These are phyloP conservation scores for Mola mola DNA, from an alignment of 2,113 vertebrate species.

Conservation along the genomic window DNA sequence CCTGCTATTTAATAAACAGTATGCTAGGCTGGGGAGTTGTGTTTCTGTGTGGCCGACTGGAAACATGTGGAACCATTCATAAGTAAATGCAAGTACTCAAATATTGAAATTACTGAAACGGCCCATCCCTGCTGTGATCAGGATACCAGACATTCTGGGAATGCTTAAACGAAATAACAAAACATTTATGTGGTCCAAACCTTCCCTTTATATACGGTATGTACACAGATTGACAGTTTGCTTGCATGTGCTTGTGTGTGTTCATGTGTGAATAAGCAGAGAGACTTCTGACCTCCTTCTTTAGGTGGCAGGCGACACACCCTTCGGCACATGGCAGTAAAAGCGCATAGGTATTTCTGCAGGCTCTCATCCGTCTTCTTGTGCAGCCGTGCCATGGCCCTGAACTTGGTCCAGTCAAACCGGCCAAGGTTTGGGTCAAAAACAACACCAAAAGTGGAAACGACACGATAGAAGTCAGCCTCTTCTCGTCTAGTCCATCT, in stretches of 20 bases:
- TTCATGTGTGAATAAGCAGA: neutral
- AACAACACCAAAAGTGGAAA: slow-evolving; percentile 97
- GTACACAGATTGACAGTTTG: neutral
- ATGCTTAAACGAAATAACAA: neutral
- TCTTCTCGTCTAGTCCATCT: slow-evolving; percentile 99
- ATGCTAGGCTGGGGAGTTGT: too few relatives aligned
- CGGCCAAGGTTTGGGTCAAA: slow-evolving; percentile 92
- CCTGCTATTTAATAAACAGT: too few relatives aligned
- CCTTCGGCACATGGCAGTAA: slow-evolving; percentile 95
- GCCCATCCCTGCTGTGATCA: too few relatives aligned
- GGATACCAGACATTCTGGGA: too few relatives aligned
- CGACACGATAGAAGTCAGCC: slow-evolving; percentile 97
- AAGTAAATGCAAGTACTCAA: too few relatives aligned
- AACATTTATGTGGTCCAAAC: neutral
- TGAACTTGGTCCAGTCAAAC: slow-evolving; percentile 98
- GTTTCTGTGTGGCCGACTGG: too few relatives aligned
- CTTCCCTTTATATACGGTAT: neutral
- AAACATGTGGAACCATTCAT: too few relatives aligned
- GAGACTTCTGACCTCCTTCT: slow-evolving; percentile 85
- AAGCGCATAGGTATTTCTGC: slow-evolving; percentile 95
- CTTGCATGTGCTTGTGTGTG: neutral
- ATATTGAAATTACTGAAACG: too few relatives aligned
- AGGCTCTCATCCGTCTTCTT: slow-evolving; percentile 98
- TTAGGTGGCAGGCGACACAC: slow-evolving; percentile 95
- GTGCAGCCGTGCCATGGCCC: slow-evolving; percentile 96